phyloP scores from a whole-genome alignment of 2,113 vertebrate species.

The Lepus europaeus region DNA sequence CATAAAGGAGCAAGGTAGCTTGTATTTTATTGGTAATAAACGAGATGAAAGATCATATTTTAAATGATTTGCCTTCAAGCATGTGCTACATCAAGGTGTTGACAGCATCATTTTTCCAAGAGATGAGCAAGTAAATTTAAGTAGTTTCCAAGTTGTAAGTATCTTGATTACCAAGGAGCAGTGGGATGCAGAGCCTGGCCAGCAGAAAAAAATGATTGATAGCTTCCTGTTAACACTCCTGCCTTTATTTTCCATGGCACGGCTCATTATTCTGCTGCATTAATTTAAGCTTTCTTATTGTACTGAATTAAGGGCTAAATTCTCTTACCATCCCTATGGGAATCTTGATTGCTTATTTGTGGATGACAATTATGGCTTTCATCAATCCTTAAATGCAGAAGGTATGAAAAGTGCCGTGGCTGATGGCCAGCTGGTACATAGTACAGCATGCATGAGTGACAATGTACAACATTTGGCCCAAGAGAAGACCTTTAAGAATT shows the following conservation, averaged over 20 bases:
- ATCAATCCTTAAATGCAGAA: conserved; percentile 61
- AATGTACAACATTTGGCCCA: conserved; percentile 47
- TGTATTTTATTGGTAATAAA: conserved; percentile 72
- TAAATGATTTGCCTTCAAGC: conserved; percentile 72
- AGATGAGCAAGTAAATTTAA: conserved; percentile 72
- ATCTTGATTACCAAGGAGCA: conserved; percentile 71
- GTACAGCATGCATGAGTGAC: background rate
- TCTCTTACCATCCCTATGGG: conserved; percentile 64
- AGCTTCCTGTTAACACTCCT: conserved; percentile 61
- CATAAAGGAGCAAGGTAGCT: conserved; percentile 42
- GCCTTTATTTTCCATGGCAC: conserved; percentile 57
- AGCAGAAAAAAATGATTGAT: conserved; percentile 64
- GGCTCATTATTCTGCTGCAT: conserved; percentile 64
- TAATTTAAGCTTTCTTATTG: conserved; percentile 70
- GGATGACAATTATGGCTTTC: conserved; percentile 74
- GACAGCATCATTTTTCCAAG: conserved; percentile 79
- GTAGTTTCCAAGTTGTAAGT: conserved; percentile 65
- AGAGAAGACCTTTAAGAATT: conserved; percentile 37
- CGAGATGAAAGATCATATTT: conserved; percentile 69
- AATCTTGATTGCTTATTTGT: conserved; percentile 77
- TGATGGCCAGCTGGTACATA: conserved; percentile 32
- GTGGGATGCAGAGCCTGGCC: conserved; percentile 44
- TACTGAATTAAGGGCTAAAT: conserved; percentile 54
- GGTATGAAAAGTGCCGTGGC: conserved; percentile 17
- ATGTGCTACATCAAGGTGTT: conserved; percentile 67